These are phyloP conservation scores for Salvelinus sp. DNA, from an alignment of 2,113 vertebrate species.

Conservation along the genomic window DNA sequence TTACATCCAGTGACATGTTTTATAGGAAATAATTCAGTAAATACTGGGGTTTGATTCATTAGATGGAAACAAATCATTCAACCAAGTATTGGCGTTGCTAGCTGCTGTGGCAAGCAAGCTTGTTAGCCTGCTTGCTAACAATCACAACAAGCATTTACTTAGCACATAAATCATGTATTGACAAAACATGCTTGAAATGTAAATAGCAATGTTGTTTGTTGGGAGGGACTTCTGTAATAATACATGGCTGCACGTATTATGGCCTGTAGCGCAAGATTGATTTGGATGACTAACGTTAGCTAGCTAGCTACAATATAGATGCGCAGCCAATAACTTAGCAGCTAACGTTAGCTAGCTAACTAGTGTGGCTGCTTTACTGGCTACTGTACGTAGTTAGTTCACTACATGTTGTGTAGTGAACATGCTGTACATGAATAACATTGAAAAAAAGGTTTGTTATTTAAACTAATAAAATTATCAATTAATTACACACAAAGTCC, in stretches of 20 bases:
- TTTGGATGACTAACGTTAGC: conserved; percentile 4
- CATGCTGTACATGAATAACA: not conserved
- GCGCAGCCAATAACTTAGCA: conserved; percentile 8
- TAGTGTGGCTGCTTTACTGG: not conserved
- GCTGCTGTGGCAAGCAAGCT: not conserved
- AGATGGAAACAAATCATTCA: not conserved
- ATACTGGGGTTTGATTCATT: conserved; percentile 1
- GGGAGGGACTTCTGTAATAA: not conserved
- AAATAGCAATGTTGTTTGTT: not conserved
- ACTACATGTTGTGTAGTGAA: not conserved
- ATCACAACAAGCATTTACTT: not conserved
- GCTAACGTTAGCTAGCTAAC: not conserved
- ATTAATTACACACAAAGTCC: conserved; percentile 1
- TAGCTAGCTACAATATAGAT: conserved; percentile 12
- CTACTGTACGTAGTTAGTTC: not conserved
- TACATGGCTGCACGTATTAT: conserved; percentile 1
- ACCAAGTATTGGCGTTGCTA: not conserved
- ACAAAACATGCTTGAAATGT: not conserved
- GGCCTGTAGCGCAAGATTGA: conserved; percentile 19
- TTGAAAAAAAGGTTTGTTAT: not conserved
- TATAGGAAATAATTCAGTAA: conserved; percentile 1
- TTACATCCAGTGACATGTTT: conserved; percentile 6
- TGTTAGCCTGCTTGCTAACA: conserved; percentile 14
- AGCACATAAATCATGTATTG: not conserved
- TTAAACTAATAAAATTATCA: not conserved